Percentiles rank a stretch among this genome's conserved stretches.
Evolutionary conservation across 1,140 invertebrate species (phyloP).

Genomic region (Coelopa frigida): DNA sequence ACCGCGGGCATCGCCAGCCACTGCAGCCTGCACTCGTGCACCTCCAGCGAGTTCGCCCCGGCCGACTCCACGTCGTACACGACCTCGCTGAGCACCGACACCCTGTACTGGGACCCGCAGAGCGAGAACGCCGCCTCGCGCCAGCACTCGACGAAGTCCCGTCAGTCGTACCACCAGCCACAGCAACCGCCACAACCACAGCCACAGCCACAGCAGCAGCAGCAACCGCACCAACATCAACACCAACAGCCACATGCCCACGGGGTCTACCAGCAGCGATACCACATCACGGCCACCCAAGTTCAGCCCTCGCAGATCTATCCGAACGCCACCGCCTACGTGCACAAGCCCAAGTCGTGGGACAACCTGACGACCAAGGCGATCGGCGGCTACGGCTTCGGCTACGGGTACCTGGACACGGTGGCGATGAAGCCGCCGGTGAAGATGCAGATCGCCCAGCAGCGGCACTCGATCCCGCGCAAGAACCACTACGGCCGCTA

Average conservation of each 20-base stretch:
- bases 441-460: slow-evolving; percentile 49
- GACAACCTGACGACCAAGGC: slow-evolving; percentile 77
- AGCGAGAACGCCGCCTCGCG: slow-evolving; percentile 39
- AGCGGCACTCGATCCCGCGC: slow-evolving; percentile 46
- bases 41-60: slow-evolving; percentile 62
- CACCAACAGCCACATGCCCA: slow-evolving; percentile 39
- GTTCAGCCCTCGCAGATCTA: slow-evolving; percentile 47
- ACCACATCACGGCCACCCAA: slow-evolving; percentile 46
- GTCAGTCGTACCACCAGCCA: slow-evolving; percentile 39
- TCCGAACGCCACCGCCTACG: slow-evolving; percentile 48
- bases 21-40: slow-evolving; percentile 72
- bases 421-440: slow-evolving; percentile 49
- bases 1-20: slow-evolving; percentile 61
- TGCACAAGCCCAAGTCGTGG: slow-evolving; percentile 73
- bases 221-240: slow-evolving; percentile 30
- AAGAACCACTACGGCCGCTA: slow-evolving; percentile 48
- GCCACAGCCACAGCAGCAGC: slow-evolving; percentile 8
- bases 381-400: slow-evolving; percentile 74
- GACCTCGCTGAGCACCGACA: slow-evolving; percentile 75
- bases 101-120: slow-evolving; percentile 69
- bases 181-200: slow-evolving; percentile 14
- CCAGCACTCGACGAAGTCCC: slow-evolving; percentile 41
- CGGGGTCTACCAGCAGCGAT: slow-evolving; percentile 30
- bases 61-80: slow-evolving; percentile 69
- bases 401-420: slow-evolving; percentile 72